A percentile compares a stretch with the other conserved stretches of the same genome.
Conservation (phyloP, 2,888 invertebrate species). For the Pemphredon lugubris region DNA sequence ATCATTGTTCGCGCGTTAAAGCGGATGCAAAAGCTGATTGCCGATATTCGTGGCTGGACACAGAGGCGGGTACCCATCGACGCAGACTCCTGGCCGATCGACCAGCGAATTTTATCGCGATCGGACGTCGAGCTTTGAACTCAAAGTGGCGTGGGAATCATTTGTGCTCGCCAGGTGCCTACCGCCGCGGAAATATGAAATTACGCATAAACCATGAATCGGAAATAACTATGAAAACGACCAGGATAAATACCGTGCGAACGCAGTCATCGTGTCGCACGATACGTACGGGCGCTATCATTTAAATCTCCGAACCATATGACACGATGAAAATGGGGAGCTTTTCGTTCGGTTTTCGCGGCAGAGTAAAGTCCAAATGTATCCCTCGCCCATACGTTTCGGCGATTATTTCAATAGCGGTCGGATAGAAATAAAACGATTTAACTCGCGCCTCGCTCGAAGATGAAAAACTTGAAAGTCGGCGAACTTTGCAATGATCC, state of each 20-base stretch:
- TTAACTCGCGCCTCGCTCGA: no score
- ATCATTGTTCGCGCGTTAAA: constrained; percentile 42
- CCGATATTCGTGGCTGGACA: constrained; percentile 27
- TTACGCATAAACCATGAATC: constrained; percentile 32
- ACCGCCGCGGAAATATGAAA: constrained; percentile 28
- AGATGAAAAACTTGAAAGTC: no score
- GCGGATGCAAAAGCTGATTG: constrained; percentile 53
- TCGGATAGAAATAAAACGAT: no score
- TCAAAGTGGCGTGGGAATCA: constrained; percentile 9
- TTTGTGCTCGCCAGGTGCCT: constrained; percentile 22
- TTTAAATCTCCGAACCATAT: not conserved
- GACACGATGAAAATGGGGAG: constrained; percentile 4
- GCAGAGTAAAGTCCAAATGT: no score
- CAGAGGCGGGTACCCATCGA: not conserved
- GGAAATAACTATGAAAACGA: constrained; percentile 33
- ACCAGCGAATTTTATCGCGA: constrained; percentile 5
- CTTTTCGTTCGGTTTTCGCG: not conserved
- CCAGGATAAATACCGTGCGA: constrained; percentile 35
- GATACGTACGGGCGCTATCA: not conserved
- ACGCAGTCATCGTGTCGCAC: constrained; percentile 13
- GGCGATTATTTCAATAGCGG: no score
- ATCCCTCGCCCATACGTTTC: no score
- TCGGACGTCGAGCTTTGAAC: not conserved
- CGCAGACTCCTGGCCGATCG: constrained; percentile 18
- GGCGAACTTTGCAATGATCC: no score